These are phyloP conservation scores for Nipponia nippon DNA, from an alignment of 2,113 vertebrate genomes.

Conservation along the genomic window DNA sequence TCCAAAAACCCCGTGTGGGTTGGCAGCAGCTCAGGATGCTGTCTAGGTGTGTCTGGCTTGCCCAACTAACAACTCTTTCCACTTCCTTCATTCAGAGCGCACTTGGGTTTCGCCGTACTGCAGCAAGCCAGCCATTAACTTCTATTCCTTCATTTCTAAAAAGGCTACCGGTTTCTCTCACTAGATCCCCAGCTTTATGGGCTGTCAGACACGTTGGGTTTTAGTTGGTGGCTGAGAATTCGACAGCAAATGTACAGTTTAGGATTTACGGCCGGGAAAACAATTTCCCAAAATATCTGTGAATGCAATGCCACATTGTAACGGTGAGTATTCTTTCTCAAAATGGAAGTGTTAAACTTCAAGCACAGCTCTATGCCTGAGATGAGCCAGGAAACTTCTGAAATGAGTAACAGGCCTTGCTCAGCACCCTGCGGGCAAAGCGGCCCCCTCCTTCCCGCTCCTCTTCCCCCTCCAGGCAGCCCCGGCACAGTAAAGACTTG, in stretches of 20 bases:
- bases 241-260: not conserved
- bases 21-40: constrained; percentile 51
- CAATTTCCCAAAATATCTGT: constrained; percentile 31
- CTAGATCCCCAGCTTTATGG: not conserved
- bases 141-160: not conserved
- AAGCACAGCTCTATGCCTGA: not conserved
- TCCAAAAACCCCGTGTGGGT: not conserved
- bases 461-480: not conserved
- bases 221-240: not conserved
- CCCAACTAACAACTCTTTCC: constrained; percentile 39
- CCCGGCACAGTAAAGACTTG: not conserved
- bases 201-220: not conserved
- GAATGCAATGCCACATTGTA: constrained; percentile 14
- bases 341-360: constrained; percentile 48
- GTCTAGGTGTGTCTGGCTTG: constrained; percentile 60
- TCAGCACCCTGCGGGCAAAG: not conserved
- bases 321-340: constrained; percentile 32
- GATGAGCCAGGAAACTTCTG: constrained; percentile 42
- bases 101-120: not conserved
- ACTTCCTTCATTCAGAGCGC: not conserved
- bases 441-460: not conserved
- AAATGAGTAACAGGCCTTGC: constrained; percentile 4
- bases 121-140: not conserved
- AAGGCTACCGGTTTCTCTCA: not conserved
- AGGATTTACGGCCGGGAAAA: constrained; percentile 24